phyloP scores from a whole-genome alignment of 92 coral and sea anemone genomes.

The Epizoanthus ramosus region DNA sequence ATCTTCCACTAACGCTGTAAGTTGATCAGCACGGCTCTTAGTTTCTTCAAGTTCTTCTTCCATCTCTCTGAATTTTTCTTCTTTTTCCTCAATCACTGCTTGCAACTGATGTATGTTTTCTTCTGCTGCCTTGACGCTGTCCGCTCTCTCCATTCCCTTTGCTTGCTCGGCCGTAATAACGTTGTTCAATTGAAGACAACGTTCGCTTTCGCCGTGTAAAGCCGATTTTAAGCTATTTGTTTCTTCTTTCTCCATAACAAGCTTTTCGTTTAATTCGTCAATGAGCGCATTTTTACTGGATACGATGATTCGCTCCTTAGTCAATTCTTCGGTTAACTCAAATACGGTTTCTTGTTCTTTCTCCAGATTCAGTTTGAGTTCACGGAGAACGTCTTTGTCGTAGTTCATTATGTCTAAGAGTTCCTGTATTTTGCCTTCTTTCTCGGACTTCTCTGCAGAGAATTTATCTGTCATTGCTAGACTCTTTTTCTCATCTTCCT shows the following conservation, averaged over 20 bases:
- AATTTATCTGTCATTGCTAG: slow-evolving; percentile 28
- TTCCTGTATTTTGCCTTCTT: slow-evolving; percentile 56
- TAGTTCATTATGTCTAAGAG: slow-evolving; percentile 52
- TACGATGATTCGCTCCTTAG: slow-evolving; percentile 47
- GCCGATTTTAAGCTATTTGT: slow-evolving; percentile 43
- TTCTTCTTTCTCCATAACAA: slow-evolving; percentile 40
- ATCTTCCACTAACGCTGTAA: slow-evolving; percentile 36
- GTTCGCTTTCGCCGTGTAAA: slow-evolving; percentile 70
- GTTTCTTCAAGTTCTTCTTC: slow-evolving; percentile 51
- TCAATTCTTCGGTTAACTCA: slow-evolving; percentile 58
- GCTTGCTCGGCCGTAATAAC: slow-evolving; percentile 69
- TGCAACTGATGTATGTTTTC: slow-evolving; percentile 44
- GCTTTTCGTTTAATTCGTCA: slow-evolving; percentile 40
- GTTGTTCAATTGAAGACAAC: slow-evolving; percentile 62
- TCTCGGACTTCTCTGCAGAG: slow-evolving; percentile 53
- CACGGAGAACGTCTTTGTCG: slow-evolving; percentile 42
- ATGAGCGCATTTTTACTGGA: slow-evolving; percentile 50
- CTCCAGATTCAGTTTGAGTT: slow-evolving; percentile 48
- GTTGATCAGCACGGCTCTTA: slow-evolving; percentile 17
- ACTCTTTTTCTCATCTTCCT: slow-evolving; percentile 47
- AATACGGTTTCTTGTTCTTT: slow-evolving; percentile 65
- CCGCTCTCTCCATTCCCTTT: slow-evolving; percentile 58
- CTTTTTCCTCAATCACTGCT: slow-evolving; percentile 54
- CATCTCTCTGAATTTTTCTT: slow-evolving; percentile 51
- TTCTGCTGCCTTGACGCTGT: slow-evolving; percentile 37